Conservation (phyloP, 2,797 vertebrate genomes). For the Hemibagrus guttatus region DNA sequence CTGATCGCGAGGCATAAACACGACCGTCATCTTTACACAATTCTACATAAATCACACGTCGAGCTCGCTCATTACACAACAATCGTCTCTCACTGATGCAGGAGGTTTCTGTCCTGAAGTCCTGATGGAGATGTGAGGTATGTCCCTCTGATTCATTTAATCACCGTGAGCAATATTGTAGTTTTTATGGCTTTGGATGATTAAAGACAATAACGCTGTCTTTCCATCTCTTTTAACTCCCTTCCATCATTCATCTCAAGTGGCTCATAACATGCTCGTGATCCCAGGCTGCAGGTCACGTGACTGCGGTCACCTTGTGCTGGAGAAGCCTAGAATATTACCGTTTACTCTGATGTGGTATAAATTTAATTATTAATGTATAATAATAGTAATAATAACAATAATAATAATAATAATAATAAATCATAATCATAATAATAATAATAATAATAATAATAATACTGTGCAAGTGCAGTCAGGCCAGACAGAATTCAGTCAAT, state of each 20-base stretch:
- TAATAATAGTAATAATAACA: too few relatives aligned
- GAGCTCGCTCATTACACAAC: background rate
- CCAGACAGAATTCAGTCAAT: too few relatives aligned
- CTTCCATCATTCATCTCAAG: conserved; percentile 61
- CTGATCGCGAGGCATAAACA: conserved; percentile 13
- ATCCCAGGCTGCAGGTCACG: conserved; percentile 21
- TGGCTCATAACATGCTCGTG: conserved; percentile 42
- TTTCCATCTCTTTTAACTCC: conserved; percentile 40
- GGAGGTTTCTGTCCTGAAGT: conserved; percentile 7
- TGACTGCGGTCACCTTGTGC: conserved; percentile 49
- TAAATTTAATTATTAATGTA: too few relatives aligned
- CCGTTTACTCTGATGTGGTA: too few relatives aligned
- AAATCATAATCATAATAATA: too few relatives aligned
- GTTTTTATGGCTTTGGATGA: conserved; percentile 59
- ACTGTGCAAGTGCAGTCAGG: too few relatives aligned
- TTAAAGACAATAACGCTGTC: conserved; percentile 45
- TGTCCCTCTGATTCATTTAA: conserved; percentile 41
- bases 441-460: too few relatives aligned
- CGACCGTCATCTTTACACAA: background rate
- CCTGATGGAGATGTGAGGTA: background rate
- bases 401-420: too few relatives aligned
- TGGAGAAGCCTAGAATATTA: background rate
- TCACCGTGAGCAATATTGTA: conserved; percentile 55
- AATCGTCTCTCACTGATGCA: background rate
- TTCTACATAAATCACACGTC: background rate